A percentile compares a stretch with the other conserved stretches of the same genome.
Evolutionary conservation across 53 echinoderm and acorn worm genomes (phyloP).

Genomic region (Holothuria leucospilota): DNA sequence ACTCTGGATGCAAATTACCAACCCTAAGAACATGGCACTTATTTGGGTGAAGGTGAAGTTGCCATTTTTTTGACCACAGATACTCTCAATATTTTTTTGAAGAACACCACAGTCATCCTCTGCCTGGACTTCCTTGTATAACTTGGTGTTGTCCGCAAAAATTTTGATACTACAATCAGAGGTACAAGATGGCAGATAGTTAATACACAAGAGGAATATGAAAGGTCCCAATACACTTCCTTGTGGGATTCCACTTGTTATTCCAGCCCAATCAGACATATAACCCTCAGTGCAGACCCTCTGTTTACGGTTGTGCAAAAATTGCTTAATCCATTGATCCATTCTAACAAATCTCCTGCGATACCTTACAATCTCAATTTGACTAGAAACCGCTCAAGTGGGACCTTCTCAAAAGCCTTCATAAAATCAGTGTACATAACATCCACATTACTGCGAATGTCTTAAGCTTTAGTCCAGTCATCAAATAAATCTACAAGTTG

Average conservation of each 20-base stretch:
- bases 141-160: conserved; percentile 36
- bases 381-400: background rate
- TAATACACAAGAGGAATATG: conserved; percentile 17
- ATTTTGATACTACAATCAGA: conserved; percentile 15
- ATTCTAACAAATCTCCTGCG: conserved; percentile 16
- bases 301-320: conserved; percentile 4
- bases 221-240: conserved; percentile 22
- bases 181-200: background rate
- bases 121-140: background rate
- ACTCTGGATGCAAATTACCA: background rate
- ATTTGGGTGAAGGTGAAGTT: conserved; percentile 11
- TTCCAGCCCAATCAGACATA: background rate
- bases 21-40: conserved; percentile 19
- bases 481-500: conserved; percentile 5
- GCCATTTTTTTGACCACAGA: conserved; percentile 33
- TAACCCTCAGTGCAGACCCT: background rate
- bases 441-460: background rate
- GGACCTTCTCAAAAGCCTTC: background rate
- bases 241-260: background rate
- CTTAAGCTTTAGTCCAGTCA: conserved; percentile 1
- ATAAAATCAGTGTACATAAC: background rate
- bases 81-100: conserved; percentile 8
- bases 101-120: conserved; percentile 8
- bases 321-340: conserved; percentile 27
- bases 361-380: conserved; percentile 22